Evolutionary conservation across 2,797 vertebrate genomes (phyloP), one percentile per base, ranked within the genome.

Genomic region (Cyclopterus lumpus): DNA sequence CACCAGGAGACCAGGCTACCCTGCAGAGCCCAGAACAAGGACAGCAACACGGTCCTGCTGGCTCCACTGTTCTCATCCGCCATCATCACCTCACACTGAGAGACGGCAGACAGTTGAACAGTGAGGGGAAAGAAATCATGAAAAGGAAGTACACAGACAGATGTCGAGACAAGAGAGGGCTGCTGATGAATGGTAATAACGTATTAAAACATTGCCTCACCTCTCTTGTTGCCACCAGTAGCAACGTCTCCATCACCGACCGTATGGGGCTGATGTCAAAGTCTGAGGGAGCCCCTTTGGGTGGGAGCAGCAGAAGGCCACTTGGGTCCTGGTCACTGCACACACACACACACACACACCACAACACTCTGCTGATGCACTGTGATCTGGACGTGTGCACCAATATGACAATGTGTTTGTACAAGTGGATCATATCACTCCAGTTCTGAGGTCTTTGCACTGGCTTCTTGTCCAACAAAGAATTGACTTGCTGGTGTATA

Each of bases 11-110:
- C 94, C 69, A 99, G 94, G 85, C 96, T 99, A 38, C 97, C 97
- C 88, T 99, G 98, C 59, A 99, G 96, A 42, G 98, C 96, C 98
- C 98, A 99, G 93, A 99, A 98, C 64, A 99, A 88, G 59, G 97
- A 97, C 82, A 97, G 94, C 79, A 99, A 79, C 80, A 97, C 96
- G 0, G 93, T 93, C 80, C 96, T 93, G 60, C 95, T 95, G 78
- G 96, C 94, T 54, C 94, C 94, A 15, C 93, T 91, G 0, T 91
- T 91, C 65, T 87, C 88, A 44, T 92, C 94, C 81, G 93, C 86
- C 95, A 99, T 96, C 95, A 98, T 91, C 73, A 96, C 93, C 81
- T 98, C 97, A 89, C 97, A 97, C 98, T 99, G 87, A 57, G 8
- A 79, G 14, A 76, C 0, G 30, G 55, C 14, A 34, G n/a, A 66